Evolutionary conservation across 2,888 invertebrate genomes (phyloP).

Genomic region (Acrocera orbiculus): DNA sequence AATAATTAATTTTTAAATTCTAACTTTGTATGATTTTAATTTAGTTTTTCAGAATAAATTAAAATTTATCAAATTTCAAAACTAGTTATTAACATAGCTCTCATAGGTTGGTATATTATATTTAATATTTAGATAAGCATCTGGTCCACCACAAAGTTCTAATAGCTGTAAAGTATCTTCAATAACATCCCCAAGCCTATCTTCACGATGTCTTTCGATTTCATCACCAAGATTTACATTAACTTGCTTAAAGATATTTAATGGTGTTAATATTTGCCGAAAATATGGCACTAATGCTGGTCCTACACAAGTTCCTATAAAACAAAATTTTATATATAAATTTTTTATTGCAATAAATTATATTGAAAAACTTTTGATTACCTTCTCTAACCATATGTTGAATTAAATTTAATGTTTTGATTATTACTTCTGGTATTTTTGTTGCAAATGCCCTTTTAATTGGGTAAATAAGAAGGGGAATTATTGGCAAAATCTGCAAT

Average conservation of each 20-base stretch:
- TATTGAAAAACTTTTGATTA: neutral
- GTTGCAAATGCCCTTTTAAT: slow-evolving; percentile 82
- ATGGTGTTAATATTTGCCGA: slow-evolving; percentile 74
- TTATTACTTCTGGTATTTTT: slow-evolving; percentile 60
- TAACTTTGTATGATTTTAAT: no score
- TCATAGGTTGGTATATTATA: slow-evolving; percentile 98
- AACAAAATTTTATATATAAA: neutral
- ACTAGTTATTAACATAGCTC: slow-evolving; percentile 53
- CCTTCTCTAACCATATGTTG: slow-evolving; percentile 53
- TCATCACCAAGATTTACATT: slow-evolving; percentile 67
- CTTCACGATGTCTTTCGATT: slow-evolving; percentile 71
- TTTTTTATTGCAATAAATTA: neutral
- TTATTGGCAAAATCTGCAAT: slow-evolving; percentile 49
- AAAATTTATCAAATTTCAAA: no score
- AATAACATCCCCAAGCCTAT: slow-evolving; percentile 77
- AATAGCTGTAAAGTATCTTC: slow-evolving; percentile 82
- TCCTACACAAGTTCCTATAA: slow-evolving; percentile 41
- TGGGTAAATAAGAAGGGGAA: slow-evolving; percentile 83
- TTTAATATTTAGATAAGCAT: slow-evolving; percentile 95
- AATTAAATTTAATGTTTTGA: slow-evolving; percentile 62
- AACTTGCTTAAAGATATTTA: slow-evolving; percentile 57
- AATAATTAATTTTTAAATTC: no score
- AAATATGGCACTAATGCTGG: slow-evolving; percentile 92
- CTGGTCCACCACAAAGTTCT: slow-evolving; percentile 82
- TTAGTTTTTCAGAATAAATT: no score